Percentiles rank a stretch among this genome's conserved stretches.
Evolutionary conservation across 2,888 invertebrate species (phyloP).

Genomic region (Nipponacmea schrenckii): DNA sequence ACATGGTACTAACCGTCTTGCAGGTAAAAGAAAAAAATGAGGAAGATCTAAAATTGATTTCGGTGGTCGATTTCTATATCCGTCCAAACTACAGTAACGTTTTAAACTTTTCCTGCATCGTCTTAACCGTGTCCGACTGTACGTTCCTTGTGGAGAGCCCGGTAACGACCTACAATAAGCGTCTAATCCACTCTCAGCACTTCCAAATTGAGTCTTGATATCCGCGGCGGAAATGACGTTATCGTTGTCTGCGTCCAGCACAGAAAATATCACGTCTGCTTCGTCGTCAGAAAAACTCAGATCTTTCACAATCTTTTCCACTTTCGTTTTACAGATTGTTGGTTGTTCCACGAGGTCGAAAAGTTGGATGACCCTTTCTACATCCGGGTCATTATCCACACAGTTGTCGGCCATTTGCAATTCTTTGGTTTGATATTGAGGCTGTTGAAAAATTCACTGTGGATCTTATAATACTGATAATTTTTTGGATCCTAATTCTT

Average conservation of each 20-base stretch:
- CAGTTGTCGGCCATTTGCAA: too few relatives aligned
- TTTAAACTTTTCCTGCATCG: neutral
- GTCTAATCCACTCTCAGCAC: neutral
- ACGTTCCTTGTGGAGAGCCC: neutral
- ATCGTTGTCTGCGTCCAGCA: slow-evolving; percentile 52
- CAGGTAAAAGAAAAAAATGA: neutral
- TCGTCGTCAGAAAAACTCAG: slow-evolving; percentile 46
- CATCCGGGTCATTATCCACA: slow-evolving; percentile 8
- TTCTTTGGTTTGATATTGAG: too few relatives aligned
- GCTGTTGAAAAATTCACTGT: too few relatives aligned
- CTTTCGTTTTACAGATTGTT: slow-evolving; percentile 30
- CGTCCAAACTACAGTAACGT: neutral
- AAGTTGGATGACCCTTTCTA: neutral
- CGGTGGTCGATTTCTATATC: neutral
- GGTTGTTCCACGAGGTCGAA: slow-evolving; percentile 15
- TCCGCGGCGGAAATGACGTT: slow-evolving; percentile 48
- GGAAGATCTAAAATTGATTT: neutral
- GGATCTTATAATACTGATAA: too few relatives aligned
- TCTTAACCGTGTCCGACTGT: neutral
- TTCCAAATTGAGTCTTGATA: slow-evolving; percentile 6
- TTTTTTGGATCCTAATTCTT: too few relatives aligned
- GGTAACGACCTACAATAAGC: neutral
- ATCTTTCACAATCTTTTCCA: slow-evolving; percentile 37
- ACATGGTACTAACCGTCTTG: neutral
- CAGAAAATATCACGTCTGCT: slow-evolving; percentile 49